Base-by-base conservation (phyloP, 1,140 invertebrate genomes). In the Cyrtorhinus lividipennis region DNA sequence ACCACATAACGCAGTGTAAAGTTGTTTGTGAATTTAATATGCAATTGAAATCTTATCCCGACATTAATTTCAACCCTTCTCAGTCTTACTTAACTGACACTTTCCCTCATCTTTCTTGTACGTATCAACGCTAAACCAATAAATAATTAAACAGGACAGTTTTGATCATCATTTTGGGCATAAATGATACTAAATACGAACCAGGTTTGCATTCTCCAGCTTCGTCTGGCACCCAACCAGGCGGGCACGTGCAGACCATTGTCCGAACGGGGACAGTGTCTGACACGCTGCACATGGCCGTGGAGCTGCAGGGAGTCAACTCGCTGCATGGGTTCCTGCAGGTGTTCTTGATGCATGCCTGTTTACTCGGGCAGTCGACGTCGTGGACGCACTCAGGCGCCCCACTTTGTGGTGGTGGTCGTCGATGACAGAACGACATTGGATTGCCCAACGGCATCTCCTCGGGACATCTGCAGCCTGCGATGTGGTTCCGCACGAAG, bases 231-330 rank as follows among this genome's bases (percentile, higher is more conserved):
- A 89, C 81, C 78, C 83, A 90, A 18, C 86, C 86, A 67, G 88
- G 84, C 0, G 87, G 85, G 69, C 89, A 92, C 59, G 86, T 85
- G 70, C 88, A 91, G 38, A 86, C 84, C 81, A 92, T 85, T 0
- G 88, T 91, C 59, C 87, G 74, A 12, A 91, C 85, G 1, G 89
- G 89, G 24, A 86, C 76, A 18, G 87, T 89, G 69, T 91, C 85
- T 1, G 89, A 77, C 2, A 90, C 87, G 66, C 80, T 82, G 72
- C 89, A 92, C 45, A 80, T 77, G 1, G 88, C 82, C 45, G 81
- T 83, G 46, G 78, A 77, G 45, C 81, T 73, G 64, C 90, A 88
- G 2, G 87, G 86, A 68, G 80, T 81, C 27, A 93, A 77, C 71
- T 80, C 80, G 22, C 77, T 73, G 70, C 87, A 90, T 30, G 88